Base-by-base conservation (phyloP, 1,140 invertebrate genomes). In the Drosophila chauvacae region DNA sequence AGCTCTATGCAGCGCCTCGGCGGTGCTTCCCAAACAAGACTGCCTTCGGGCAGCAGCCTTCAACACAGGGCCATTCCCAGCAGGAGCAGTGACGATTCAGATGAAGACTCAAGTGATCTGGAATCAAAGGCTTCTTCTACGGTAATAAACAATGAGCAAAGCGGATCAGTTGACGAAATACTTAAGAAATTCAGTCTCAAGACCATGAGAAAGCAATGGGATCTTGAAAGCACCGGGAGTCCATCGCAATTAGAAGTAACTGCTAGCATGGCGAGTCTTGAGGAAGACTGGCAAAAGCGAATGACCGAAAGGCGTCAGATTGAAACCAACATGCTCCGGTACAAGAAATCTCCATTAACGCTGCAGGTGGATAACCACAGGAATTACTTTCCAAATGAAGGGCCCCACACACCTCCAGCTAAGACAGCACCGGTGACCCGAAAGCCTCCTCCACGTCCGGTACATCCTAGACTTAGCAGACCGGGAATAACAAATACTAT, bases 311-410 rank as follows among this genome's bases (percentile, higher is more conserved):
- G 59, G 11, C 30, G 16, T 14, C 16, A 37, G 20, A 53, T 53
- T 11, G 47, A 62, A 13, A 7, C 16, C 7, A 53, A 39, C 11
- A 62, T 62, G 47, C 23, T 51, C 4, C 20, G 30, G 7, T 53
- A 62, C 20, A 23, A 62, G 11, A 62, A 62, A 26, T 62, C 59
- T 4, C 59, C 59, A 2, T 53, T 53, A 10, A 62, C 59, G 11
- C 59, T 62, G 0, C 59, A 62, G 4, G 5, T 53, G 7, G 48
- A 62, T 26, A 23, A 11, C 13, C 59, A 20, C 11, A 62, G 53
- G n/a, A 53, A 28, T 10, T 35, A 37, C 13, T 51, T 53, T 28
- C 45, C 59, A 7, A 53, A 62, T 28, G 47, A 26, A 18, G 4
- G 14, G 30, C 14, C 30, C 9, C 20, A 55, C 0, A 35, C 30